Base-by-base conservation (phyloP, 2,888 invertebrate genomes). In the Gastracanthus pulcherrimus region DNA sequence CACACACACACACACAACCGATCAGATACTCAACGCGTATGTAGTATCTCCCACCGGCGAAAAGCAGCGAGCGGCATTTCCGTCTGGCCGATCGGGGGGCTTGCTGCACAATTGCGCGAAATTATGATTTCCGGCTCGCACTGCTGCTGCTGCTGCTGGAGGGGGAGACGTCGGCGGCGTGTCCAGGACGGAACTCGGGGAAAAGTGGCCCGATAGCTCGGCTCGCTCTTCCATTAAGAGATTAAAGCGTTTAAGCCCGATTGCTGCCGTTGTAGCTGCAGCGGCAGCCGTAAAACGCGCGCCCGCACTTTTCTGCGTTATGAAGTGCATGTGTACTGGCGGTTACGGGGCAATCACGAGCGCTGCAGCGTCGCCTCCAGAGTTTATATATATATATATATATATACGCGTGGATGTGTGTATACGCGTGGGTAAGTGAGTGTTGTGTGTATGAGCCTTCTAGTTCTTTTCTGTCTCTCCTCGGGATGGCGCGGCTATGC, bases 171-270 rank as follows among this genome's bases (percentile, higher is more conserved):
- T 29, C 29, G 62, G 41, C 58, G 72, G 16, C 31, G 31, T n/a
- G 29, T 36, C 41, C 67, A 75, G 55, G 41, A 41, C 60, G 51
- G 64, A 38, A 74, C 48, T 36, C 58, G 66, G 45, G 74, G 72
- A 77, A 81, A 77, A 80, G 82, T 84, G 83, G 84, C 84, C 83
- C 82, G 80, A 85, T 85, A 83, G 81, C 76, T 67, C 71, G 72
- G 60, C 79, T 81, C 81, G 74, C 77, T 82, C 81, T 78, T 79
- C 81, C 81, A 82, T 82, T 77, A 80, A 74, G 67, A 74, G 80
- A 80, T 80, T 80, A 80, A 80, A 80, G 67, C 69, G 80, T 80
- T 80, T 74, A 74, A 74, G 67, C 60, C 69, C 67, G 64, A 62
- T 62, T 34, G 36, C 62, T 34, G 36, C n/a, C 31, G 16, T 31